Evolutionary conservation across 2,797 vertebrate genomes (phyloP).

Genomic region (Cetoscarus ocellatus): DNA sequence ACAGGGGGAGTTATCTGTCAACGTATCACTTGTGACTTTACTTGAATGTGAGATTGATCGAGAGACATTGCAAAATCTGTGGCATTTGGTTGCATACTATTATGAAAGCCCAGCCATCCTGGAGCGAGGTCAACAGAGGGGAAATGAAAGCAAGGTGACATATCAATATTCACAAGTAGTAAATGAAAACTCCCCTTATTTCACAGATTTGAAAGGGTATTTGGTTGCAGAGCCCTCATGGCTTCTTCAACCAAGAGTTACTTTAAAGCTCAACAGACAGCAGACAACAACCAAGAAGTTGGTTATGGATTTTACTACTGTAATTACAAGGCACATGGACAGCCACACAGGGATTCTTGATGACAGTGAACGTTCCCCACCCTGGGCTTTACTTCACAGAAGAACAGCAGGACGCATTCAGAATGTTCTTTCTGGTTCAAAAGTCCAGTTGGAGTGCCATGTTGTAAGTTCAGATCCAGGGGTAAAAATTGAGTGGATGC

Average conservation of each 20-base stretch:
- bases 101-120: constrained; percentile 86
- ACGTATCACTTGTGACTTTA: constrained; percentile 78
- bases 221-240: constrained; percentile 83
- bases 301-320: constrained; percentile 84
- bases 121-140: constrained; percentile 76
- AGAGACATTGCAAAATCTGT: constrained; percentile 84
- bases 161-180: constrained; percentile 83
- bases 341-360: constrained; percentile 47
- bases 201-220: constrained; percentile 87
- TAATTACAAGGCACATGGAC: constrained; percentile 74
- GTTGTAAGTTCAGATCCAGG: constrained; percentile 71
- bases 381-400: constrained; percentile 84
- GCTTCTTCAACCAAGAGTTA: constrained; percentile 85
- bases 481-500: constrained; percentile 84
- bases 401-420: constrained; percentile 68
- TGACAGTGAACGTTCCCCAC: constrained; percentile 41
- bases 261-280: constrained; percentile 83
- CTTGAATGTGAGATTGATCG: constrained; percentile 87
- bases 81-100: constrained; percentile 88
- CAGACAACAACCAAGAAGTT: constrained; percentile 87
- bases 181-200: constrained; percentile 85
- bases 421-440: constrained; percentile 77
- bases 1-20: constrained; percentile 72
- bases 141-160: constrained; percentile 74
- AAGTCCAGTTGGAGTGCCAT: constrained; percentile 76